These are phyloP conservation scores for Platorchestia sp. DNA, from an alignment of 1,140 invertebrate genomes.

Conservation along the genomic window DNA sequence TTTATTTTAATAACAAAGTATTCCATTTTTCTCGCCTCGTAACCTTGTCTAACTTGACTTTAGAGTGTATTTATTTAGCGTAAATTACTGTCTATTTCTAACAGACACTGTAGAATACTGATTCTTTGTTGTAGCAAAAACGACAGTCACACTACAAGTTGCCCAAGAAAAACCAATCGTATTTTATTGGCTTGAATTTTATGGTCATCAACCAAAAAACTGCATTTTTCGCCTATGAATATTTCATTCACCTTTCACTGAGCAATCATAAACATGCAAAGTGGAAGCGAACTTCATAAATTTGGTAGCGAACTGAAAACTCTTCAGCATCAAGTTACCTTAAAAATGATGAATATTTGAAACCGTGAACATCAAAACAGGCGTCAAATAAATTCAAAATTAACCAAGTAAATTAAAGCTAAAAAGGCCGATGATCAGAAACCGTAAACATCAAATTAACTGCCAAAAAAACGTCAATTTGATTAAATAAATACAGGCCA, in stretches of 20 bases:
- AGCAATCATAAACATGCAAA: too few species aligned
- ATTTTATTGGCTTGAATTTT: too few species aligned
- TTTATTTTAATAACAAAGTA: too few species aligned
- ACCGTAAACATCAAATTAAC: neutral
- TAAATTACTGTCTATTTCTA: too few species aligned
- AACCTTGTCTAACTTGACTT: too few species aligned
- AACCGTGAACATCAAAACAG: neutral
- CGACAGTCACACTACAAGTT: too few species aligned
- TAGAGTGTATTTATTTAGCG: too few species aligned
- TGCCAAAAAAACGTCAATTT: neutral
- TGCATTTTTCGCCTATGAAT: neutral
- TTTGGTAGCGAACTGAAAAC: too few species aligned
- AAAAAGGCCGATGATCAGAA: neutral
- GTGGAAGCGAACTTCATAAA: neutral
- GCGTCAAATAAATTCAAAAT: neutral
- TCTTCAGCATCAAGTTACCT: neutral
- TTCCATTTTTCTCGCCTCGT: too few species aligned
- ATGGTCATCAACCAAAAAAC: neutral
- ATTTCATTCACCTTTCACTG: neutral
- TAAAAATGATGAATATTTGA: neutral
- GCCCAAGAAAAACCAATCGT: too few species aligned
- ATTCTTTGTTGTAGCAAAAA: too few species aligned
- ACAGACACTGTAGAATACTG: too few species aligned
- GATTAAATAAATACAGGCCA: neutral
- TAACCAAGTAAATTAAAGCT: neutral